These are phyloP conservation scores for Poeciliopsis paucimaculata DNA, from an alignment of 2,797 vertebrate genomes.

Conservation along the genomic window DNA sequence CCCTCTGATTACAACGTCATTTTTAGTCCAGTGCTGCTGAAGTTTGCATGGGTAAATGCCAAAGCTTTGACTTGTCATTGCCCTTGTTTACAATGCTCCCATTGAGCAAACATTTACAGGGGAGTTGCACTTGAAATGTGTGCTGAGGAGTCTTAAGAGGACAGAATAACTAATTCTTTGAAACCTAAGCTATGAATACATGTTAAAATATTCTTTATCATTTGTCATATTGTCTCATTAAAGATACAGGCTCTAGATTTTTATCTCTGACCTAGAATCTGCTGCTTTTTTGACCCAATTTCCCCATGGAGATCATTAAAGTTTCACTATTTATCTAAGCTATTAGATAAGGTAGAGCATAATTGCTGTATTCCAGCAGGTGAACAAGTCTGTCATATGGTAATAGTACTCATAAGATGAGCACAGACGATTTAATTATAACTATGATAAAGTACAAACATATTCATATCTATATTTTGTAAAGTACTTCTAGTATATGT, in stretches of 20 bases:
- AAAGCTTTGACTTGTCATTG: conserved; percentile 48
- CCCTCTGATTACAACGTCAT: conserved; percentile 68
- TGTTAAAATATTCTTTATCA: background rate
- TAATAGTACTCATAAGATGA: conserved; percentile 24
- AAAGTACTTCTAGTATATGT: background rate
- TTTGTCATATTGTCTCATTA: conserved; percentile 1
- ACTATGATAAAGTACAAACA: background rate
- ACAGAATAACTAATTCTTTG: conserved; percentile 8
- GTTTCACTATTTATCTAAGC: conserved; percentile 32
- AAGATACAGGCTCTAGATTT: background rate
- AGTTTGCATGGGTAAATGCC: conserved; percentile 53
- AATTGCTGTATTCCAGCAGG: conserved; percentile 14
- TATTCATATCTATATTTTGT: background rate
- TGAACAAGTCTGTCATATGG: conserved; percentile 14
- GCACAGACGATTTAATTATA: conserved; percentile 5
- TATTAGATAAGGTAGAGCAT: conserved; percentile 27
- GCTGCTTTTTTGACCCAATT: conserved; percentile 33
- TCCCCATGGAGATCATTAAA: conserved; percentile 24
- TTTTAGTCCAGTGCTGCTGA: conserved; percentile 57
- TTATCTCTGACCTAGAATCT: conserved; percentile 25
- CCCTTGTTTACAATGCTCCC: conserved; percentile 42
- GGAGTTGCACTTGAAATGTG: conserved; percentile 1
- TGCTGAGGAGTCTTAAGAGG: conserved; percentile 4
- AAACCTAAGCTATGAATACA: conserved; percentile 12
- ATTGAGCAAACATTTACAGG: conserved; percentile 62